A percentile compares a stretch with the other conserved stretches of the same genome.
These are phyloP conservation scores for Fistularia tabacaria DNA, from an alignment of 2,797 vertebrate species.

Conservation along the genomic window DNA sequence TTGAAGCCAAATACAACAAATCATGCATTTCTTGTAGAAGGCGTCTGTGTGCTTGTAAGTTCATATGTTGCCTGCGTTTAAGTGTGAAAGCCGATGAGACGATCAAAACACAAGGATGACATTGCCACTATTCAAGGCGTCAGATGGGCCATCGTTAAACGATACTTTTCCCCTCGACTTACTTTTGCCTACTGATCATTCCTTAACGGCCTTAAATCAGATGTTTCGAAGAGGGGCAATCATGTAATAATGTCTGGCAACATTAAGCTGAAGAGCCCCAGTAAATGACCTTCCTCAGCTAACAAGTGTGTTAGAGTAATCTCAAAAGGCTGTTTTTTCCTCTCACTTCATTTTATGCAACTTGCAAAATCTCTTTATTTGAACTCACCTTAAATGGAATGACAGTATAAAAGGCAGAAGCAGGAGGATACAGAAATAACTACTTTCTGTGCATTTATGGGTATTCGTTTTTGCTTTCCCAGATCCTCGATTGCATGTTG, in stretches of 20 bases:
- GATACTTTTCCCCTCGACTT: conserved; percentile 52
- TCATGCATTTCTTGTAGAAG: neutral
- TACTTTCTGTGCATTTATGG: conserved; percentile 48
- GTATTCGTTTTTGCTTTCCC: conserved; percentile 44
- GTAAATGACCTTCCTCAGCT: conserved; percentile 32
- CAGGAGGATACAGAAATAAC: conserved; percentile 18
- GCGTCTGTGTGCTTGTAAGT: conserved; percentile 7
- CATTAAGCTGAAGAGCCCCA: conserved; percentile 30
- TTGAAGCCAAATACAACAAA: conserved; percentile 25
- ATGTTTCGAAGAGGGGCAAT: conserved; percentile 52
- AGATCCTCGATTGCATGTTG: conserved; percentile 81
- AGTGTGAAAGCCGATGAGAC: conserved; percentile 42
- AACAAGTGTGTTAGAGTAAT: conserved; percentile 26
- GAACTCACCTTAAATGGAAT: conserved; percentile 3
- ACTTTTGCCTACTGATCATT: conserved; percentile 51
- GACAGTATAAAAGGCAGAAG: conserved; percentile 24
- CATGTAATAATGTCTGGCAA: conserved; percentile 21
- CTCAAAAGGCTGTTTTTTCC: too few relatives aligned
- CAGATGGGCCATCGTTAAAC: conserved; percentile 59
- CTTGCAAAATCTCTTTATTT: too few relatives aligned
- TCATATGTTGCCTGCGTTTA: conserved; percentile 30
- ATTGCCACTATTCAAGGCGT: conserved; percentile 59
- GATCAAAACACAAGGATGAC: conserved; percentile 51
- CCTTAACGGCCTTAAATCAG: conserved; percentile 40
- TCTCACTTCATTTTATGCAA: too few relatives aligned